Percentiles rank a stretch among this genome's conserved stretches.
These are phyloP conservation scores for Chelonus formosanus DNA, from an alignment of 2,888 invertebrate species.

Conservation along the genomic window DNA sequence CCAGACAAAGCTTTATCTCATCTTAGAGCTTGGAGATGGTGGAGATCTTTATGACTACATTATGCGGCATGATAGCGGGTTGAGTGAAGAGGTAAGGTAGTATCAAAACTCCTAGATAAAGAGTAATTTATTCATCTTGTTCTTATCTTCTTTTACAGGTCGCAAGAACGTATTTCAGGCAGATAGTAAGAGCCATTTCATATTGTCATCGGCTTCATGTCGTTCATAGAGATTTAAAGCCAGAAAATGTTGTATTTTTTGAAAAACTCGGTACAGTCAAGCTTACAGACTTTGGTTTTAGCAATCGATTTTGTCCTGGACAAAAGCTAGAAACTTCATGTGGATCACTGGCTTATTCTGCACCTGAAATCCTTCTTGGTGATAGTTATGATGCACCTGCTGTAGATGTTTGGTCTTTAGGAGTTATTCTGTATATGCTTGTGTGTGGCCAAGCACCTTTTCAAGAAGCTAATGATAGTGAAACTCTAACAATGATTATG, in stretches of 20 bases:
- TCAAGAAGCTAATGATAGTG: slow-evolving; percentile 99
- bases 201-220: slow-evolving; percentile 95
- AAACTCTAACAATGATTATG: slow-evolving; percentile 99
- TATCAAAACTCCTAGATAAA: background rate
- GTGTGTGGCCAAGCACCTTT: slow-evolving; percentile 98
- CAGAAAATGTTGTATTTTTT: slow-evolving; percentile 99
- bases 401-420: slow-evolving; percentile 98
- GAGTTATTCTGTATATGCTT: slow-evolving; percentile 98
- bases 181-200: slow-evolving; percentile 97
- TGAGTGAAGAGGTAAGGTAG: slow-evolving; percentile 71
- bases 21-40: slow-evolving; percentile 97
- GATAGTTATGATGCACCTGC: slow-evolving; percentile 99
- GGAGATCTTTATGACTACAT: slow-evolving; percentile 99
- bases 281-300: slow-evolving; percentile 97
- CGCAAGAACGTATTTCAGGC: slow-evolving; percentile 91
- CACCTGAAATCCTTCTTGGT: slow-evolving; percentile 97
- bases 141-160: slow-evolving; percentile 66
- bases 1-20: slow-evolving; percentile 95
- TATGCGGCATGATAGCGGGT: slow-evolving; percentile 91
- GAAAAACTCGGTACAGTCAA: slow-evolving; percentile 97
- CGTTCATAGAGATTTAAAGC: slow-evolving; percentile 93
- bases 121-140: slow-evolving; percentile 16
- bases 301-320: slow-evolving; percentile 95
- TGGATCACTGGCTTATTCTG: slow-evolving; percentile 98
- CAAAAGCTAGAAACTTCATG: slow-evolving; percentile 97